phyloP scores from a whole-genome alignment of 2,113 vertebrate genomes.

The Rhea pennata region DNA sequence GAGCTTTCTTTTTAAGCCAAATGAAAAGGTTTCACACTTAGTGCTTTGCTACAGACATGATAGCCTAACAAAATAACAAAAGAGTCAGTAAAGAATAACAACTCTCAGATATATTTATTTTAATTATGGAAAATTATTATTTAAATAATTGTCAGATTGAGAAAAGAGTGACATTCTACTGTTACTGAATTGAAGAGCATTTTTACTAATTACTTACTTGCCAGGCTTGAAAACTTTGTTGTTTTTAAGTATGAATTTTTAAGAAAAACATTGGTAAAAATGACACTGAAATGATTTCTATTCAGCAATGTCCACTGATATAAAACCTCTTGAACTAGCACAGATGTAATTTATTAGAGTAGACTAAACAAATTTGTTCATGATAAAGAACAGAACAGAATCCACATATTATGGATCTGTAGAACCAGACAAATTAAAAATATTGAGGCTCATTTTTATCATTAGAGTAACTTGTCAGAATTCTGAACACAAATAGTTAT shows the following conservation, averaged over 20 bases:
- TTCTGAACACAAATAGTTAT: neutral
- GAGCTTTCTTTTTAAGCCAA: rapidly evolving
- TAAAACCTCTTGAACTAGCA: neutral
- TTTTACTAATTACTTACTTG: neutral
- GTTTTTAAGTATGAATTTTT: neutral
- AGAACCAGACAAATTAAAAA: neutral
- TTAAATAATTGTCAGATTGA: neutral
- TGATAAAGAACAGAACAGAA: neutral
- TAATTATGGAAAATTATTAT: neutral
- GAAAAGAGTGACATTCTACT: neutral
- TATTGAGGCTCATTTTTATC: neutral
- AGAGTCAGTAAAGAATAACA: neutral
- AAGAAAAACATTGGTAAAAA: neutral
- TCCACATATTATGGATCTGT: neutral
- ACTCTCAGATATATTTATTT: neutral
- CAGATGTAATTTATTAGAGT: neutral
- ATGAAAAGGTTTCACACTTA: neutral
- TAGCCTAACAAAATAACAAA: neutral
- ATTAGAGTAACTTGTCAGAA: neutral
- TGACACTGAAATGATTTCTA: neutral
- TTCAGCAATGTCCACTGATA: neutral
- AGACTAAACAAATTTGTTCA: neutral
- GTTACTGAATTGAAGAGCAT: neutral
- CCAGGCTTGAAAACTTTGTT: neutral
- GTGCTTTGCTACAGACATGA: neutral